phyloP scores from a whole-genome alignment of 2,797 vertebrate species.

The Pempheris klunzingeri region DNA sequence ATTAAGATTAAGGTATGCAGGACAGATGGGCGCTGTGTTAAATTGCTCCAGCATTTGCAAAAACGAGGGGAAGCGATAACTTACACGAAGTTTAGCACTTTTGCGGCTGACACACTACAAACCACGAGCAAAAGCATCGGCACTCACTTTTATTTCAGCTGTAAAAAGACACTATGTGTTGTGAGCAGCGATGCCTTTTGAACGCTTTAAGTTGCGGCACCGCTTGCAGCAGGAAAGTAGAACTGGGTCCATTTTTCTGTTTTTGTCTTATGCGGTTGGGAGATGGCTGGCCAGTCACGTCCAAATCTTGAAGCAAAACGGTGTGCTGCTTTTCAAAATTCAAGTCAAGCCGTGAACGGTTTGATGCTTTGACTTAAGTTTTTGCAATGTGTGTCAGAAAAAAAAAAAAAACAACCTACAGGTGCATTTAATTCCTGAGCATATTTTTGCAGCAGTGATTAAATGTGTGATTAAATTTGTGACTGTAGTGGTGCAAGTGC shows the following conservation, averaged over 20 bases:
- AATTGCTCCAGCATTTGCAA: constrained; percentile 21
- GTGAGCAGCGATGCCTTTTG: neutral
- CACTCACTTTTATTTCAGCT: constrained; percentile 14
- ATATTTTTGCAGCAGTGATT: neutral
- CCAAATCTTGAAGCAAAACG: neutral
- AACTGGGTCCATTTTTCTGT: neutral
- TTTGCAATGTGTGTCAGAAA: no score
- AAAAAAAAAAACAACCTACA: no score
- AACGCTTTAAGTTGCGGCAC: neutral
- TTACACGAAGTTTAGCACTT: constrained; percentile 10
- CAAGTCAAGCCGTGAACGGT: neutral
- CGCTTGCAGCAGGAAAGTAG: neutral
- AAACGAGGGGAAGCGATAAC: constrained; percentile 14
- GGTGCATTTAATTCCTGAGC: neutral
- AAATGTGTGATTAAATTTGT: neutral
- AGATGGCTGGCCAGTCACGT: neutral
- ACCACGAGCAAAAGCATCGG: neutral
- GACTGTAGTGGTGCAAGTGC: no score
- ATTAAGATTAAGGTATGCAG: constrained; percentile 45
- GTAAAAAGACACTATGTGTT: neutral
- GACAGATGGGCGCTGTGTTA: constrained; percentile 59
- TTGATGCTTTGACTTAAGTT: neutral
- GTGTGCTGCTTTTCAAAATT: neutral
- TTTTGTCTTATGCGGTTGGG: neutral
- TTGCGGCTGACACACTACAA: neutral